Evolutionary conservation across 2,888 invertebrate species (phyloP), one percentile per base, ranked within the genome.

Genomic region (Arge pagana): DNA sequence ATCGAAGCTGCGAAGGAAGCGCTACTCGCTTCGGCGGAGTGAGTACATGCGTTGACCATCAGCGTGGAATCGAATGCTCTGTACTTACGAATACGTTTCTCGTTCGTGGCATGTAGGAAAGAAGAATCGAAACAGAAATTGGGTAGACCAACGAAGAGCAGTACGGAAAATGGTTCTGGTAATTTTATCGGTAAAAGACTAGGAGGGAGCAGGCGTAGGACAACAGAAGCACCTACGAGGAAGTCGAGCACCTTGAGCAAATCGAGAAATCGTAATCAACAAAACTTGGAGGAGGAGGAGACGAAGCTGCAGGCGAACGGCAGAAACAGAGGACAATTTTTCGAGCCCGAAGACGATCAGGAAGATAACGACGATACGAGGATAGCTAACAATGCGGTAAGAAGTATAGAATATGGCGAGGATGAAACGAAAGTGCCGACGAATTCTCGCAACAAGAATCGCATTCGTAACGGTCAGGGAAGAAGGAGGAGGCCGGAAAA

Each of bases 1-100:
- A 93, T 95, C 60, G 94, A 94, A 73, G 92, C 94, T 0, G 94
- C 90, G 23, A 94, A 94, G 72, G 90, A 90, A 70, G 84, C 90
- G 0, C 82, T 93, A 64, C 76, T 87, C 28, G 79, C 82, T 36
- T 84, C 83, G 37, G 78, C 83, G 52, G 84, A 85, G 89, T 89
- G 74, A 78, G 79, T 68, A 30, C 5, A 13, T 42, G 15, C 26
- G 3, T 11, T 6, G 11, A 37, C 4, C 23, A 52, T 10, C 24
- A 8, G n/a, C 19, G 3, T n/a, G 4, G 15, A 42, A 41, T 30
- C 4, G n/a, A 8, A 18, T 4, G 10, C n/a, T 40, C 18, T 31
- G 28, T 8, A 21, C 3, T 42, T 5, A n/a, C 7, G 4, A 21
- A 8, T 4, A n/a, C 6, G 8, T 4, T 26, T 1, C 18, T 7